phyloP scores from a whole-genome alignment of 2,797 vertebrate species.

The Sparidentex hasta region DNA sequence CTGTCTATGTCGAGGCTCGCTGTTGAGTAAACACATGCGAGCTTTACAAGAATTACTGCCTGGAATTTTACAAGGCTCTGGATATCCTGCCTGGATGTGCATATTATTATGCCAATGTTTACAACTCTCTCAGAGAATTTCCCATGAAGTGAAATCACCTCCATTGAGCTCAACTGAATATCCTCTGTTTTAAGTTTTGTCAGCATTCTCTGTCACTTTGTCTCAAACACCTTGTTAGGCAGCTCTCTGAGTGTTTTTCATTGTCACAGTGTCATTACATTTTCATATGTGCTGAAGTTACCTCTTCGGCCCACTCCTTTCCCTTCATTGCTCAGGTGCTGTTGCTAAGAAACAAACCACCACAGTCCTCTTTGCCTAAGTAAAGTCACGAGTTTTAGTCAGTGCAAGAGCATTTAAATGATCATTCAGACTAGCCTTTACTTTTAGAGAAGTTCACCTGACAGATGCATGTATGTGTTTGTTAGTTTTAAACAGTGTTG shows the following conservation, averaged over 20 bases:
- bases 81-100: slow-evolving; percentile 78
- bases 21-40: slow-evolving; percentile 80
- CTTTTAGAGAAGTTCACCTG: neutral
- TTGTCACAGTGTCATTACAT: slow-evolving; percentile 6
- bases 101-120: slow-evolving; percentile 57
- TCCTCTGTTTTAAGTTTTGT: slow-evolving; percentile 5
- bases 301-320: slow-evolving; percentile 21
- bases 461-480: neutral
- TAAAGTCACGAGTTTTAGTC: slow-evolving; percentile 19
- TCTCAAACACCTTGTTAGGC: slow-evolving; percentile 15
- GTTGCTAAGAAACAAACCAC: slow-evolving; percentile 50
- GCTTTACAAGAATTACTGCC: slow-evolving; percentile 80
- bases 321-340: slow-evolving; percentile 21
- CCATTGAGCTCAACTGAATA: slow-evolving; percentile 14
- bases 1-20: slow-evolving; percentile 52
- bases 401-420: neutral
- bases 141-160: slow-evolving; percentile 65
- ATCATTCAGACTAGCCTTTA: neutral
- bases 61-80: slow-evolving; percentile 81
- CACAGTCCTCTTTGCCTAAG: slow-evolving; percentile 28
- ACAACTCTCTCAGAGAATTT: slow-evolving; percentile 61
- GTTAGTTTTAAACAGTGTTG: too few species aligned
- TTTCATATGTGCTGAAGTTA: slow-evolving; percentile 16
- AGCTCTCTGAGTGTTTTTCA: slow-evolving; percentile 10
- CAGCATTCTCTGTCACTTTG: slow-evolving; percentile 12